Evolutionary conservation across 2,113 vertebrate genomes (phyloP), one percentile per base, ranked within the genome.

Genomic region (Calidris pygmaea): DNA sequence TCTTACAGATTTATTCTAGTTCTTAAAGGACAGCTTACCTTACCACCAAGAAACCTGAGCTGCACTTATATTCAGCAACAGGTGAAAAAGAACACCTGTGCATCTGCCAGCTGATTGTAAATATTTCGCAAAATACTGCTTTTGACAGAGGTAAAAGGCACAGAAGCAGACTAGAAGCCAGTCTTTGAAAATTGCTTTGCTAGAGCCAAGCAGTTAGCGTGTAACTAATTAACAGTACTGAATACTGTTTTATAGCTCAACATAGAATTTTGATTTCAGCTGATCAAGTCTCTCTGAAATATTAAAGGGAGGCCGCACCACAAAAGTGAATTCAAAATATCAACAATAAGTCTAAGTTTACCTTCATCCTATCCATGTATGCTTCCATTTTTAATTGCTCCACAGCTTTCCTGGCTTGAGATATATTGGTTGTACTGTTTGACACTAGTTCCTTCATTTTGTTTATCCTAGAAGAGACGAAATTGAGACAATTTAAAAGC

Each of bases 381-480:
- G 99, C 99, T 97, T 99, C 99, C 99, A 99, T 99, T 98, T 99
- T 99, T 52, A 99, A 98, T 94, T 99, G 99, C 91, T 99, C 99
- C 97, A 99, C 99, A 45, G 99, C 98, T 97, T 99, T 99, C 97
- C 99, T 98, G 96, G 99, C 99, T 94, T 99, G 99, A 84, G 99
- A 99, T 98, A 99, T 99, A 98, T 97, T 99, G 90, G 99, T 98
- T 76, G 99, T 99, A 97, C 98, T 99, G 98, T 99, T 99, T 80
- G 98, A 98, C 95, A 99, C 98, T 39, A 97, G 93, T 95, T 99
- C 99, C 97, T 99, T 99, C 99, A 99, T 99, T 96, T 96, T 97
- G 96, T n/a, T 74, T 95, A 97, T 96, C 98, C 99, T 98, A 91
- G 67, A 97, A 93, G 41, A 75, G 65, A 82, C 59, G 56, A 85